Conservation (phyloP, 2,888 invertebrate species). For the Mesodorylaimus sp. region DNA sequence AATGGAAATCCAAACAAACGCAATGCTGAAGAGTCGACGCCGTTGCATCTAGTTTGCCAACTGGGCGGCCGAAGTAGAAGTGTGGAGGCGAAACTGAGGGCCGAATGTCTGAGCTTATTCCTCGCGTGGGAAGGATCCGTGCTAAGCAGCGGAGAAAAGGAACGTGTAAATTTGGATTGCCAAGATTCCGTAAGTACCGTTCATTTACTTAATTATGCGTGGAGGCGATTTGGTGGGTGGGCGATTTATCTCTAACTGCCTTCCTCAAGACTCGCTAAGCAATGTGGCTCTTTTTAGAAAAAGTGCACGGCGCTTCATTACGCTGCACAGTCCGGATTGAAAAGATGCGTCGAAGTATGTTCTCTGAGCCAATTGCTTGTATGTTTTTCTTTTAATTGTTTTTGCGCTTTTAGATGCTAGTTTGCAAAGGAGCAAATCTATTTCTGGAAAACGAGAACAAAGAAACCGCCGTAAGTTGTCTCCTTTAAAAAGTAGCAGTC, state of each 20-base stretch:
- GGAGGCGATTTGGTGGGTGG: too few species aligned
- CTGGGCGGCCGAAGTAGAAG: constrained; percentile 23
- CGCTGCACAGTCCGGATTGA: constrained; percentile 45
- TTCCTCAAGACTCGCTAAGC: too few species aligned
- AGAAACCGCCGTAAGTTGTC: constrained; percentile 45
- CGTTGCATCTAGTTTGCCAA: constrained; percentile 45
- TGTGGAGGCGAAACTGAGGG: constrained; percentile 16
- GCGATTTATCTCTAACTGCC: too few species aligned
- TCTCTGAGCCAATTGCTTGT: background rate
- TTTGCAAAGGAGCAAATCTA: constrained; percentile 43
- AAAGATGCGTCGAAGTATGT: constrained; percentile 43
- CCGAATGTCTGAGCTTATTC: constrained; percentile 44
- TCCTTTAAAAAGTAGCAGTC: too few species aligned
- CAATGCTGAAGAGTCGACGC: constrained; percentile 45
- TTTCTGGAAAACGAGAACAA: constrained; percentile 46
- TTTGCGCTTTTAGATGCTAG: constrained; percentile 34
- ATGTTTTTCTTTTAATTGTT: background rate
- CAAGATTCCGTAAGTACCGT: constrained; percentile 41
- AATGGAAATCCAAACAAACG: constrained; percentile 50
- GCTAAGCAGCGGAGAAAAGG: constrained; percentile 39
- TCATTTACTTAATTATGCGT: too few species aligned
- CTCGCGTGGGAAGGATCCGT: constrained; percentile 30
- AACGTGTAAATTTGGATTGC: constrained; percentile 42
- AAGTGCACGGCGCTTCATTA: constrained; percentile 49
- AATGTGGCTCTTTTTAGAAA: constrained; percentile 39